Base-by-base conservation (phyloP, 2,113 vertebrate species). In the Colaptes auratus region DNA sequence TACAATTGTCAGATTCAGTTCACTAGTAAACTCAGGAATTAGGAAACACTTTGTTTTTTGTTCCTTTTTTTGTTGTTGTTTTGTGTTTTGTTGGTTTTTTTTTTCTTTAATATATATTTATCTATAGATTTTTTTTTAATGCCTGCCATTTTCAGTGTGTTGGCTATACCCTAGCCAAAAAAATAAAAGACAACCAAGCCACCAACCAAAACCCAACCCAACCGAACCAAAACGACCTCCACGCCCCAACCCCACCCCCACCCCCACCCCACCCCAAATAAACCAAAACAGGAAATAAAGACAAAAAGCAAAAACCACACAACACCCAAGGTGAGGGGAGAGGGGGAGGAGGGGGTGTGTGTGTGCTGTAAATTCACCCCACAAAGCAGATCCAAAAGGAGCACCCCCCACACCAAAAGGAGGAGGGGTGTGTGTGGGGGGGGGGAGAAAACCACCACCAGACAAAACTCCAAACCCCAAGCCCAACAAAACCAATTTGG, bases 111-210 rank as follows among this genome's bases (percentile, higher is more conserved):
- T 53, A 27, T 72, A 94, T 89, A 95, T 96, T 88, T 90, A 92
- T 95, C 95, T 92, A 95, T 88, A 93, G 83, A 96, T 86, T 82
- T 39, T 39, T 39, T 39, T 39, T 85, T 35, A 82, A 98, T 98
- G 98, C 98, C 98, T 98, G 98, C 98, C 95, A 91, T 98, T 98
- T 97, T 98, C 98, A 94, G 97, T 84, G 92, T 78, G 58, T 71
- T 79, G 95, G 93, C 93, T 88, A 61, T 9, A 23, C 73, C 82
- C 67, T 53, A 78, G 89, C 65, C 66, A 52, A 35, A 42, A 89
- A 90, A 64, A 42, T 10, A 42, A 42, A 71, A 15, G 64, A 11
- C 9, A 48, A 59, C n/a, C n/a, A 30, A 30, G 12, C 23, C 63
- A 23, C 21, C 30, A 35, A 60, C 56, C 58, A 31, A 19, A n/a